A percentile compares a stretch with the other conserved stretches of the same genome.
Conservation (phyloP, 2,113 vertebrate species). For the Lichenostomus cassidix region DNA sequence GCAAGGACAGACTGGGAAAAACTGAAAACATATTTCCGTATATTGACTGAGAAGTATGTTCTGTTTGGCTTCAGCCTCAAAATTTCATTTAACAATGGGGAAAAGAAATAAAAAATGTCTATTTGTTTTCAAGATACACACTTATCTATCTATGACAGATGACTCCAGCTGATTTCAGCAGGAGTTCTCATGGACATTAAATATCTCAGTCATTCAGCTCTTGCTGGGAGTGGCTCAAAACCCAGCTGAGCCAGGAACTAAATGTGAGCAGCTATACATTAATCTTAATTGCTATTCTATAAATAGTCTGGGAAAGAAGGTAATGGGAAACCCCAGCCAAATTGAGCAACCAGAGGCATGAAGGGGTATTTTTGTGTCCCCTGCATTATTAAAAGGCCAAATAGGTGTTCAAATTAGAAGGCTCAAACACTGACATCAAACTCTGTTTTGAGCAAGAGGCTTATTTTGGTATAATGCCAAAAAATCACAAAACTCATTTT, state of each 20-base stretch:
- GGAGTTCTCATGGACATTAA: constrained; percentile 11
- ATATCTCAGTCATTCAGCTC: constrained; percentile 3
- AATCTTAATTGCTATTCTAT: constrained; percentile 60
- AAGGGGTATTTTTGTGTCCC: constrained; percentile 21
- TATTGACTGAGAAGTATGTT: background rate
- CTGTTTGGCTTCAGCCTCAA: background rate
- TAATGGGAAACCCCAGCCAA: constrained; percentile 32
- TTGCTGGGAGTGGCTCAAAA: constrained; percentile 52
- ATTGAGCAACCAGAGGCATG: constrained; percentile 43
- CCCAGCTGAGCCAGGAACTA: constrained; percentile 35
- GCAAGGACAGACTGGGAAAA: background rate
- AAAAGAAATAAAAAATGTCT: background rate
- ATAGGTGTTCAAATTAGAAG: constrained; percentile 20
- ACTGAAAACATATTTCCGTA: background rate
- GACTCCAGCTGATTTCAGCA: constrained; percentile 21
- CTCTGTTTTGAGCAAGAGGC: background rate
- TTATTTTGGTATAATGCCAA: background rate
- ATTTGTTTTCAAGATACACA: background rate
- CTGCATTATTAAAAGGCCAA: constrained; percentile 15
- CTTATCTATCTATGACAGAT: background rate
- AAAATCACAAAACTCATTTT: background rate
- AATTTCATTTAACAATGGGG: background rate
- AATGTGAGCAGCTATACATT: constrained; percentile 28
- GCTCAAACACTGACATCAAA: background rate
- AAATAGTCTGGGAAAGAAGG: constrained; percentile 55